A percentile compares a stretch with the other conserved stretches of the same genome.
Evolutionary conservation across 1,140 invertebrate genomes (phyloP).

Genomic region (Dysdera silvatica): DNA sequence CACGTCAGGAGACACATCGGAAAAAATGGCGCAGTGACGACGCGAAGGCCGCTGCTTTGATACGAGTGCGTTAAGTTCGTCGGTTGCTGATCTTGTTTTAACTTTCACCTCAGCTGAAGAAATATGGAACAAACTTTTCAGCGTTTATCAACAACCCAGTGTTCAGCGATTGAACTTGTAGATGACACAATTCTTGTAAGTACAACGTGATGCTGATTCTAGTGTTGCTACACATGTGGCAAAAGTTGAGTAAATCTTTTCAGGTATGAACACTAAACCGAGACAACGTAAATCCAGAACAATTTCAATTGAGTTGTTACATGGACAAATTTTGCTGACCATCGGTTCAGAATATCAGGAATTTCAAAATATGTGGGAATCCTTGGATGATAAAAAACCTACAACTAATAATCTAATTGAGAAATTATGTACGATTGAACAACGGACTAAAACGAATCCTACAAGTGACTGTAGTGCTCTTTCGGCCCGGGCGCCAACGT

Average conservation of each 20-base stretch:
- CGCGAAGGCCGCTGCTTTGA: background rate
- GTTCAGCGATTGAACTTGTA: slow-evolving; percentile 1
- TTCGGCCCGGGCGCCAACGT: background rate
- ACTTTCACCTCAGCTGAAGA: background rate
- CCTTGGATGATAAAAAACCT: background rate
- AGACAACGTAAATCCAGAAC: background rate
- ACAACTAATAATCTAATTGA: too few relatives aligned
- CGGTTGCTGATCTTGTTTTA: background rate
- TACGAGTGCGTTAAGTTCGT: background rate
- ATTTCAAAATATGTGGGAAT: background rate
- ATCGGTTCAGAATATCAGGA: background rate
- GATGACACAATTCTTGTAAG: slow-evolving; percentile 3
- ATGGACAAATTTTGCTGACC: background rate
- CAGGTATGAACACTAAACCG: background rate
- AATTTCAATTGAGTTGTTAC: background rate
- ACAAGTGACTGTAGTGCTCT: background rate
- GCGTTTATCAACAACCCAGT: background rate
- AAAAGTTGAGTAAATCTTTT: slow-evolving; percentile 3
- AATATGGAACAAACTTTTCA: slow-evolving; percentile 5
- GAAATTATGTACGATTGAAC: background rate
- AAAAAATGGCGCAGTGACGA: background rate
- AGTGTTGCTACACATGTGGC: slow-evolving; percentile 7
- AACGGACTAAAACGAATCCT: too few relatives aligned
- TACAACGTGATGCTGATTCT: background rate
- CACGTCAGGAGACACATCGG: too few relatives aligned